These are phyloP conservation scores for Drosophila ficusphila DNA, from an alignment of 1,140 invertebrate species.

Conservation along the genomic window DNA sequence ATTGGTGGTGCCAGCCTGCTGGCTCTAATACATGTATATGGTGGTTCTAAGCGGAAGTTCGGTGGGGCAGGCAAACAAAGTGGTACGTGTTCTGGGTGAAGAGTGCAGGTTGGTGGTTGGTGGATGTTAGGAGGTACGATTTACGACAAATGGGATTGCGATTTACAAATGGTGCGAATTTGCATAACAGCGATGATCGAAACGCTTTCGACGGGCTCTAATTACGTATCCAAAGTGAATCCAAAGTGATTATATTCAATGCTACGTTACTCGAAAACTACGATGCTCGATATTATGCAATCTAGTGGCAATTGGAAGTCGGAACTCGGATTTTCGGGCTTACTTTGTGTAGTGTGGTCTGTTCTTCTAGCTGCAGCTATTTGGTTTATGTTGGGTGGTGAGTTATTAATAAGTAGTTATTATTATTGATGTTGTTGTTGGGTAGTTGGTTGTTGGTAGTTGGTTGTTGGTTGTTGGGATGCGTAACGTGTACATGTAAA, in stretches of 20 bases:
- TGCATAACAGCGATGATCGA: conserved; percentile 35
- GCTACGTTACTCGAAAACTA: conserved; percentile 11
- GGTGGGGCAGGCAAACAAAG: conserved; percentile 9
- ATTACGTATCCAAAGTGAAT: not conserved
- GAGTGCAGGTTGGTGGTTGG: conserved; percentile 7
- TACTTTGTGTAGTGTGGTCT: conserved; percentile 84
- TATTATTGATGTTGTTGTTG: conserved; percentile 43
- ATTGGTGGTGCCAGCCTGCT: conserved; percentile 53
- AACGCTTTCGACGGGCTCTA: not conserved
- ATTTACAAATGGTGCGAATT: conserved; percentile 20
- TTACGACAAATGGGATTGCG: not conserved
- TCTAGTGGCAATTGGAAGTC: conserved; percentile 46
- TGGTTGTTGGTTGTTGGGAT: conserved; percentile 64
- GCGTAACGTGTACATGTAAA: conserved; percentile 80
- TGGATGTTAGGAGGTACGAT: conserved; percentile 4
- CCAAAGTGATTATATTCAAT: not conserved
- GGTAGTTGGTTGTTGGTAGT: no score
- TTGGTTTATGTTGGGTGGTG: conserved; percentile 66
- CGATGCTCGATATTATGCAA: conserved; percentile 42
- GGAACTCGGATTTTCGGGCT: conserved; percentile 60
- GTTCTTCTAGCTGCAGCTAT: conserved; percentile 84
- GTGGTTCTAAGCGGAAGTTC: conserved; percentile 5
- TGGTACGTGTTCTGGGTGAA: conserved; percentile 8
- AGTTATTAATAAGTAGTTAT: conserved; percentile 62
- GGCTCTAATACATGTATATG: conserved; percentile 66